Percentiles rank a stretch among this genome's conserved stretches.
Evolutionary conservation across 2,888 invertebrate species (phyloP).

Genomic region (Acrobasis suavella): DNA sequence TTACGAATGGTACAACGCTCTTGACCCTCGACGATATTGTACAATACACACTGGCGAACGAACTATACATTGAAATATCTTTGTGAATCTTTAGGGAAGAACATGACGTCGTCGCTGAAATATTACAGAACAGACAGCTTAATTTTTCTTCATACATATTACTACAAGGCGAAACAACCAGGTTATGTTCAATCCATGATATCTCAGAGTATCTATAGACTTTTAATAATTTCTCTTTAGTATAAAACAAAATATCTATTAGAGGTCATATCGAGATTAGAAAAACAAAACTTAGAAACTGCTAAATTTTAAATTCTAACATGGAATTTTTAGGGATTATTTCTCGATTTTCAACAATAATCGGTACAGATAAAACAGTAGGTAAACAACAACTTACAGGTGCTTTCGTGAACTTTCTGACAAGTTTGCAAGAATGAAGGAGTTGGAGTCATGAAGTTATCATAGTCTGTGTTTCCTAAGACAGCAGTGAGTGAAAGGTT

Average conservation of each 20-base stretch:
- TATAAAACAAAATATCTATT: too few species aligned
- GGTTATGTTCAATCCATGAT: too few species aligned
- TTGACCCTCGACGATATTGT: conserved; percentile 81
- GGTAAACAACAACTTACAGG: conserved; percentile 55
- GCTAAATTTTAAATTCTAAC: too few species aligned
- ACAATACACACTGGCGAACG: conserved; percentile 73
- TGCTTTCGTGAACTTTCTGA: conserved; percentile 65
- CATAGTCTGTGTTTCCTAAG: conserved; percentile 58
- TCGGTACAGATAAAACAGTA: neutral
- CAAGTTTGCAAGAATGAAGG: conserved; percentile 50
- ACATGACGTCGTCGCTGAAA: conserved; percentile 64
- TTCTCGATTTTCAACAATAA: too few species aligned
- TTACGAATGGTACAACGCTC: conserved; percentile 86
- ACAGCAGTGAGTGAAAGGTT: conserved; percentile 56
- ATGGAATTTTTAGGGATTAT: too few species aligned
- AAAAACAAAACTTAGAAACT: too few species aligned
- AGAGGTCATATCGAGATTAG: too few species aligned
- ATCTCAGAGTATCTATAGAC: too few species aligned
- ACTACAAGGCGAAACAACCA: too few species aligned
- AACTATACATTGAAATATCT: conserved; percentile 65
- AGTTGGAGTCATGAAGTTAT: conserved; percentile 46
- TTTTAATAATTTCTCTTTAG: too few species aligned
- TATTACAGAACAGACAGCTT: neutral
- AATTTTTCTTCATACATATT: too few species aligned
- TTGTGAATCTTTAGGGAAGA: conserved; percentile 74